Conservation (phyloP, 2,888 invertebrate genomes). For the Helobdella robusta region DNA sequence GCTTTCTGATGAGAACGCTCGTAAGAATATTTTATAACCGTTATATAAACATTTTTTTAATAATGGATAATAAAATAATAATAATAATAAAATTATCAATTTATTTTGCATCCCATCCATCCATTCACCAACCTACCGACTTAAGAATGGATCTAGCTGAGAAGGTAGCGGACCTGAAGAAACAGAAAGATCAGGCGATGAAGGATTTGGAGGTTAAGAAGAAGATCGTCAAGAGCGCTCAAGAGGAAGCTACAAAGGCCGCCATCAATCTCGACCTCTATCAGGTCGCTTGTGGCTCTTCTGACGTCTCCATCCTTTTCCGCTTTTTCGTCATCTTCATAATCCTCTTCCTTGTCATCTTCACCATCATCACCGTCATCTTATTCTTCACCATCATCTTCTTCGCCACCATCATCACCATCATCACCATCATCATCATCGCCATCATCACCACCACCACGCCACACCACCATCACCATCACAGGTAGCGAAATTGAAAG, state of each 20-base stretch:
- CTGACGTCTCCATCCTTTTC: neutral
- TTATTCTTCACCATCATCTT: neutral
- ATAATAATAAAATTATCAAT: too few relatives aligned
- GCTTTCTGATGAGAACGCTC: too few relatives aligned
- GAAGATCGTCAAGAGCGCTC: constrained; percentile 18
- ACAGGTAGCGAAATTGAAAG: constrained; percentile 23
- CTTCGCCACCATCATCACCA: neutral
- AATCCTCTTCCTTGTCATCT: neutral
- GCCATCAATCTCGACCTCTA: constrained; percentile 23
- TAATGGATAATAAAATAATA: too few relatives aligned
- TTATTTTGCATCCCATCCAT: too few relatives aligned
- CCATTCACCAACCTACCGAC: neutral
- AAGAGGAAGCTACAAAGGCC: constrained; percentile 19
- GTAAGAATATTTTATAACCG: too few relatives aligned
- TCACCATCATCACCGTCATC: neutral
- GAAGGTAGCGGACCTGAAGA: constrained; percentile 19
- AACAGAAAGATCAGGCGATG: neutral
- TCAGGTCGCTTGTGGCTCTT: constrained; percentile 1
- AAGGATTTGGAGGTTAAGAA: constrained; percentile 22
- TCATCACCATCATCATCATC: neutral
- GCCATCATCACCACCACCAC: neutral
- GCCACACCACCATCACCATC: neutral
- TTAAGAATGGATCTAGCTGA: constrained; percentile 18
- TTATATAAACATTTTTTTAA: too few relatives aligned
- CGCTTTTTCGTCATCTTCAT: neutral